Base-by-base conservation (phyloP, 2,888 invertebrate genomes). In the Eupithecia pulchellata region DNA sequence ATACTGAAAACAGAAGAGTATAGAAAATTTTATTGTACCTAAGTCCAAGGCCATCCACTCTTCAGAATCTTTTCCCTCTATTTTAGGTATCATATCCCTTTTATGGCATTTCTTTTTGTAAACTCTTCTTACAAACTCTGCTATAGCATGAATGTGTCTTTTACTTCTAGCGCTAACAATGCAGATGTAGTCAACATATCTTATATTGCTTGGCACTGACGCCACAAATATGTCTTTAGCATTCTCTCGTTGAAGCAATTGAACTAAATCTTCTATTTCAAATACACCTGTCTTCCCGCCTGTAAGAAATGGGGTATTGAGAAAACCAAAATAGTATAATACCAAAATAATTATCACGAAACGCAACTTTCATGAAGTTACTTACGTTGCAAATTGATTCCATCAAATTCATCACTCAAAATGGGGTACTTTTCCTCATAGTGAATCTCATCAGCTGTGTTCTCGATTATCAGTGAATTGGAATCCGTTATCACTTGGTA, bases 11-110 rank as follows among this genome's bases (percentile, higher is more conserved):
- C 1, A 5, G 17, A 58, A 60, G 11, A n/a, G 17, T 11, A n/a
- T 1, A 11, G 1, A 57, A 14, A 14, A 4, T 32, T 29, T 29
- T 32, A 52, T 30, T 17, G 36, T 93, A 97, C 98, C 98, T 92
- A 99, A 95, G 94, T 99, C 99, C 86, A 99, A 83, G 27, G 98
- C 98, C 89, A 98, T 95, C 99, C 99, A 99, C 81, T 98, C 96
- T 64, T 95, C 95, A 14, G 96, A 96, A 65, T 95, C 91, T 85
- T 95, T 95, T 30, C 98, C 98, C 92, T 98, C 98, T 77, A 98
- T 95, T 81, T 93, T 95, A 0, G 98, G 97, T 81, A 97, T 91
- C 27, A 86, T 77, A 86, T 99, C 98, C 25, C 82, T 86, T 74
- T 93, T 87, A 30, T 87, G 62, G 52, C 95, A 95, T 86, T 98